phyloP scores from a whole-genome alignment of 2,888 invertebrate species.

The Athetis lepigone region DNA sequence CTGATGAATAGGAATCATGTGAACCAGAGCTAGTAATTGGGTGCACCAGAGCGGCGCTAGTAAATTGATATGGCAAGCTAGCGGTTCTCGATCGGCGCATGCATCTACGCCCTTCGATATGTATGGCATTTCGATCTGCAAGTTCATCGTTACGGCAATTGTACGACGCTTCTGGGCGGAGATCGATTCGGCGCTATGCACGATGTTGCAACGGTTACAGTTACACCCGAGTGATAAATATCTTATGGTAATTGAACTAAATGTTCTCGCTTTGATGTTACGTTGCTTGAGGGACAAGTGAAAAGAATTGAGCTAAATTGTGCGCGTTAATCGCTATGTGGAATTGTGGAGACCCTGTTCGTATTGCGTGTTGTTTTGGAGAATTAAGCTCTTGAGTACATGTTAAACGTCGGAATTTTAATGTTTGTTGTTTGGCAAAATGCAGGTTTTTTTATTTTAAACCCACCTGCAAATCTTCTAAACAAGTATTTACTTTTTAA shows the following conservation, averaged over 20 bases:
- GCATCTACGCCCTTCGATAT: conserved; percentile 80
- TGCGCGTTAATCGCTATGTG: conserved; percentile 48
- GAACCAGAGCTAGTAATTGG: conserved; percentile 87
- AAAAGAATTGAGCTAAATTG: conserved; percentile 60
- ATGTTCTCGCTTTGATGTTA: conserved; percentile 68
- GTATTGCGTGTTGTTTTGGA: conserved; percentile 46
- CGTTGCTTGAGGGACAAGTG: conserved; percentile 53
- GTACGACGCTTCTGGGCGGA: conserved; percentile 72
- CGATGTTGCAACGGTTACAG: conserved; percentile 85
- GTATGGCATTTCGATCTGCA: conserved; percentile 71
- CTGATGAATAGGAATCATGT: conserved; percentile 85
- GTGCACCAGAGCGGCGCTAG: conserved; percentile 85
- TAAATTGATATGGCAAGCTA: conserved; percentile 88
- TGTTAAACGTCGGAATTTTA: background rate
- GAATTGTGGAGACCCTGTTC: conserved; percentile 31
- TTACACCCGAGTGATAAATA: conserved; percentile 78
- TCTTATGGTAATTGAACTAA: conserved; percentile 81
- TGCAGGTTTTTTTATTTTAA: too few relatives aligned
- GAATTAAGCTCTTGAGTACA: conserved; percentile 44
- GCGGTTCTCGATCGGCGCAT: conserved; percentile 83
- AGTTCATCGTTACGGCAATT: conserved; percentile 72
- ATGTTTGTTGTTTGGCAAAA: conserved; percentile 5
- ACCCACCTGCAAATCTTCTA: too few relatives aligned
- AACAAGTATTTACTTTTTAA: too few relatives aligned
- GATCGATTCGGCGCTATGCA: conserved; percentile 68